Conservation (phyloP, 2,113 vertebrate genomes). For the Callospermophilus lateralis region DNA sequence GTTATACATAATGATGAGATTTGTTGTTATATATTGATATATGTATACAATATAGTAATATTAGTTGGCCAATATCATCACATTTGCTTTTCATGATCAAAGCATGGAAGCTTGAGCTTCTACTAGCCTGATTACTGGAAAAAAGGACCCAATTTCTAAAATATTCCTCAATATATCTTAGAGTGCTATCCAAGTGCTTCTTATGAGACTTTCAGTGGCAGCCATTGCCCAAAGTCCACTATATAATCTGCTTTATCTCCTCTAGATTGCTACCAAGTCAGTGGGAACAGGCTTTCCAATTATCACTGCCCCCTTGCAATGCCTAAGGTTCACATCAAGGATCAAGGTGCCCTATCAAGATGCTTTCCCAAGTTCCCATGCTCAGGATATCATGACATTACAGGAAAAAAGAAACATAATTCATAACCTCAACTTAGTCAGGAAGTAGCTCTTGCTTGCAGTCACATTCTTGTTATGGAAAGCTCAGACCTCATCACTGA, state of each 20-base stretch:
- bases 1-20: too few species aligned
- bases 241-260: neutral
- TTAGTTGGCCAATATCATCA: neutral
- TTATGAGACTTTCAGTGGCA: neutral
- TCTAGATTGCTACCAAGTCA: neutral
- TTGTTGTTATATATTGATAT: too few species aligned
- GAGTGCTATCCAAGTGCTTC: neutral
- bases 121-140: neutral
- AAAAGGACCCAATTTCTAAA: neutral
- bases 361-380: neutral
- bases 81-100: neutral
- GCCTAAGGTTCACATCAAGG: neutral
- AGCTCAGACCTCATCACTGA: too few species aligned
- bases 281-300: neutral
- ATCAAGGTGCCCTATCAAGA: neutral
- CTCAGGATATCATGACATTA: neutral
- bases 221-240: neutral
- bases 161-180: neutral
- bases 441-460: neutral
- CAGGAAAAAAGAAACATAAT: neutral
- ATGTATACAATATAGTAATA: too few species aligned
- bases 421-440: neutral
- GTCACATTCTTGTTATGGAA: neutral
- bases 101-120: neutral
- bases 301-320: neutral